Percentiles rank a stretch among this genome's conserved stretches.
phyloP scores from a whole-genome alignment of 2,113 vertebrate genomes.

The Pangasianodon gigas region DNA sequence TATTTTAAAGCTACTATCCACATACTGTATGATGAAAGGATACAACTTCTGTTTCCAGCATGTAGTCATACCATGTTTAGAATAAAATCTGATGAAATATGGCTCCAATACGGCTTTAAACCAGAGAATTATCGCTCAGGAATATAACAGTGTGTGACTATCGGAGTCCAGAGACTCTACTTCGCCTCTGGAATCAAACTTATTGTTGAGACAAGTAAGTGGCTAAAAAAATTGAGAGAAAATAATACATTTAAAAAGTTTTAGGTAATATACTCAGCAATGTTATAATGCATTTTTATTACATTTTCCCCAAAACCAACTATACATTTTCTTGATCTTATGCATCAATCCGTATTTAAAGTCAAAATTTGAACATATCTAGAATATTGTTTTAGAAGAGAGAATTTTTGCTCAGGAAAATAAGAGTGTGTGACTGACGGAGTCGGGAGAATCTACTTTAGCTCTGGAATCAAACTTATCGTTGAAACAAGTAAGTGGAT shows the following conservation, averaged over 20 bases:
- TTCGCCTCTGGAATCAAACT: constrained; percentile 44
- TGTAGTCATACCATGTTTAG: neutral
- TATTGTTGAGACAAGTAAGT: constrained; percentile 35
- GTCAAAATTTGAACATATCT: neutral
- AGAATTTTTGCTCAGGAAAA: neutral
- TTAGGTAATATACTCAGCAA: neutral
- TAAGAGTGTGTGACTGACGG: constrained; percentile 42
- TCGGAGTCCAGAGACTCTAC: constrained; percentile 1
- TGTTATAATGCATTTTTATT: neutral
- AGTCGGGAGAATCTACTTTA: constrained; percentile 8
- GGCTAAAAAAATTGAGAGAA: neutral
- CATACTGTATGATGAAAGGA: neutral
- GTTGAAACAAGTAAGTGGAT: constrained; percentile 39
- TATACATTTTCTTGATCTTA: neutral
- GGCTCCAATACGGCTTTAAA: neutral
- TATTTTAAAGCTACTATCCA: neutral
- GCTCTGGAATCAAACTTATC: constrained; percentile 29
- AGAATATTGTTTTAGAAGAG: neutral
- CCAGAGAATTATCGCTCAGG: neutral
- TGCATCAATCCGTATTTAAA: neutral
- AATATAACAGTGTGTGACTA: constrained; percentile 49
- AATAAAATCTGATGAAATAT: neutral
- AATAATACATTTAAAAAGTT: neutral
- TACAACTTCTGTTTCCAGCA: neutral
- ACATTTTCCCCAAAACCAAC: neutral